Evolutionary conservation across 1,140 invertebrate species (phyloP), one percentile per base, ranked within the genome.

Genomic region (Drosophila repletoides): DNA sequence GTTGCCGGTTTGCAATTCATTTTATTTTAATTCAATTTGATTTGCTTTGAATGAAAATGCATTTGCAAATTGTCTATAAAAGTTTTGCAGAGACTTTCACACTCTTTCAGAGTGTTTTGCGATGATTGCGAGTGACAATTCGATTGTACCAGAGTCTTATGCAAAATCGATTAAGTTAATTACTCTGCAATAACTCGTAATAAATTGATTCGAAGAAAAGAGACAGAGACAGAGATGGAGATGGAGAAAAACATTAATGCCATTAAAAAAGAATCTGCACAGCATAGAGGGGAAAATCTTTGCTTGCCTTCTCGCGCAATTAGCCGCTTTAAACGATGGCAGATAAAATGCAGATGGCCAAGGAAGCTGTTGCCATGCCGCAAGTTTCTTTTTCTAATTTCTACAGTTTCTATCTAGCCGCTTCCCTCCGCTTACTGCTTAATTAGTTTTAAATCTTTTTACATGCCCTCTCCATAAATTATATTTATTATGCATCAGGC

Each of bases 381-480:
- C 14, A 5, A 17, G 19, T 14, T 6, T 12, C 10, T 19, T 31
- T 5, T 41, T 17, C 17, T 15, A 24, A 36, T 14, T 51, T n/a
- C 5, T 17, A 26, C 9, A 1, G 1, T 21, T 21, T 12, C 1
- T 22, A 14, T 38, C 7, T 22, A 6, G 12, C 19, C 52, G 7
- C 43, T 69, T 53, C 31, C 33, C 9, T 48, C 9, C 14, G 28
- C 34, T 41, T 55, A 15, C 29, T 38, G 49, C 28, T 38, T 79
- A 80, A 80, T 80, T 80, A 75, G 66, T 74, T 79, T 79, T 71
- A 40, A 74, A 70, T 79, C 51, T 68, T 55, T 58, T 66, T 63
- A 63, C 34, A 49, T n/a, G n/a, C n/a, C n/a, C n/a, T n/a, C n/a
- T n/a, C n/a, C n/a, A n/a, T n/a, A n/a, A n/a, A n/a, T n/a, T n/a